These are phyloP conservation scores for Aporophyla nigra DNA, from an alignment of 2,888 invertebrate species.

Conservation along the genomic window DNA sequence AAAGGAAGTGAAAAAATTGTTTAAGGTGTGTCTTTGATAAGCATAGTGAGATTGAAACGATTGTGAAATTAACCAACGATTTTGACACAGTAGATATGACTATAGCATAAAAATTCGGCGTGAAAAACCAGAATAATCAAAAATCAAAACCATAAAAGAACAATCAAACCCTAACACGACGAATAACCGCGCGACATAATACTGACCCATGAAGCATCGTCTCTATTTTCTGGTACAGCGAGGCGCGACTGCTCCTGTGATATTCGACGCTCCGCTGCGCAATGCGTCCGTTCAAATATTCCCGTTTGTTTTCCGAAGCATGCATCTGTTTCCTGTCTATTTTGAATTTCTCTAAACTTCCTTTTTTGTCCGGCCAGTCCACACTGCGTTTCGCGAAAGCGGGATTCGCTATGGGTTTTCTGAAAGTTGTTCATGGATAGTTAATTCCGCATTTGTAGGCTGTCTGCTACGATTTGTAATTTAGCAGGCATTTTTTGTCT, in stretches of 20 bases:
- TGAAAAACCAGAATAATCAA: not conserved
- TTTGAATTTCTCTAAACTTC: slow-evolving; percentile 76
- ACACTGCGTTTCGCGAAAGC: slow-evolving; percentile 89
- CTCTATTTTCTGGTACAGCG: slow-evolving; percentile 92
- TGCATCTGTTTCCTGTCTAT: slow-evolving; percentile 88
- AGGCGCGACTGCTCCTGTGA: slow-evolving; percentile 92
- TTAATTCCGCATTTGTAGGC: slow-evolving; percentile 63
- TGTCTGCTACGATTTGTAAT: slow-evolving; percentile 39
- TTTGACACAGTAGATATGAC: slow-evolving; percentile 5
- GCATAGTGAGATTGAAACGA: too few relatives aligned
- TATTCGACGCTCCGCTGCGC: slow-evolving; percentile 83
- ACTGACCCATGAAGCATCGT: slow-evolving; percentile 92
- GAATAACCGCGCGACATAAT: slow-evolving; percentile 53
- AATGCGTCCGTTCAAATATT: slow-evolving; percentile 82
- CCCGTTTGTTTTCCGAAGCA: slow-evolving; percentile 81
- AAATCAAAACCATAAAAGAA: slow-evolving; percentile 29
- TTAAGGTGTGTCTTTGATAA: not conserved
- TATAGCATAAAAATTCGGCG: not conserved
- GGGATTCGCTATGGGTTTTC: slow-evolving; percentile 87
- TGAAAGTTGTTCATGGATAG: slow-evolving; percentile 75
- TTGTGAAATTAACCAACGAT: not conserved
- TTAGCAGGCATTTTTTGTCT: slow-evolving; percentile 19
- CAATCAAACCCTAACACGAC: slow-evolving; percentile 36
- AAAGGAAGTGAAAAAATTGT: slow-evolving; percentile 59
- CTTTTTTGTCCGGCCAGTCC: slow-evolving; percentile 73